These are phyloP conservation scores for Nomada fabriciana DNA, from an alignment of 2,888 invertebrate genomes.

Conservation along the genomic window DNA sequence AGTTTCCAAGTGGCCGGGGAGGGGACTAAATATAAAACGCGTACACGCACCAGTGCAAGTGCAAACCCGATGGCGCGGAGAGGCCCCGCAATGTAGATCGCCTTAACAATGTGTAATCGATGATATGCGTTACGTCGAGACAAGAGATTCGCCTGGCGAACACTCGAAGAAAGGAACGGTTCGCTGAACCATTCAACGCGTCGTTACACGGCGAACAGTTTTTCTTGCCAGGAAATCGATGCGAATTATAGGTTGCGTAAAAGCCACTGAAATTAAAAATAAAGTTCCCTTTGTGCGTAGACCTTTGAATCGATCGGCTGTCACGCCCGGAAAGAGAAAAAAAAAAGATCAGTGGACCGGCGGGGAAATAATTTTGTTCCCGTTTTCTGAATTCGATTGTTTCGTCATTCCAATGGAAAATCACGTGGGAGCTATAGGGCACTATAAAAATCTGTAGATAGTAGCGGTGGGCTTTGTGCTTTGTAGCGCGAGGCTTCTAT, in stretches of 20 bases:
- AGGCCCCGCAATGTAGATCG: slow-evolving; percentile 18
- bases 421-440: background rate
- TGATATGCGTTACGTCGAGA: slow-evolving; percentile 19
- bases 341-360: background rate
- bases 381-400: background rate
- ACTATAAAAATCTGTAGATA: too few relatives aligned
- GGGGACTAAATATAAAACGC: slow-evolving; percentile 44
- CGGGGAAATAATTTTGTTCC: slow-evolving; percentile 9
- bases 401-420: background rate
- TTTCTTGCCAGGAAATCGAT: slow-evolving; percentile 14
- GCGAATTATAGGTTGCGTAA: slow-evolving; percentile 30
- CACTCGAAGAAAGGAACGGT: slow-evolving; percentile 42
- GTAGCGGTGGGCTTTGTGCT: too few relatives aligned
- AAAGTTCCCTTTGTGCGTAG: slow-evolving; percentile 13
- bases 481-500: too few relatives aligned
- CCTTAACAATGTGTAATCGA: slow-evolving; percentile 54
- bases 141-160: slow-evolving; percentile 19
- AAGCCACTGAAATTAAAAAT: slow-evolving; percentile 32
- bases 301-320: slow-evolving; percentile 29
- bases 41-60: slow-evolving; percentile 5
- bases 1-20: slow-evolving; percentile 19
- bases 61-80: slow-evolving; percentile 9
- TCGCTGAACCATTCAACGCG: slow-evolving; percentile 43
- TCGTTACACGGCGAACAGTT: slow-evolving; percentile 25
- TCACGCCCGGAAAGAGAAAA: slow-evolving; percentile 26